These are phyloP conservation scores for Crambe crambe DNA, from an alignment of 37 sponge, comb jelly and placozoan species.

Conservation along the genomic window DNA sequence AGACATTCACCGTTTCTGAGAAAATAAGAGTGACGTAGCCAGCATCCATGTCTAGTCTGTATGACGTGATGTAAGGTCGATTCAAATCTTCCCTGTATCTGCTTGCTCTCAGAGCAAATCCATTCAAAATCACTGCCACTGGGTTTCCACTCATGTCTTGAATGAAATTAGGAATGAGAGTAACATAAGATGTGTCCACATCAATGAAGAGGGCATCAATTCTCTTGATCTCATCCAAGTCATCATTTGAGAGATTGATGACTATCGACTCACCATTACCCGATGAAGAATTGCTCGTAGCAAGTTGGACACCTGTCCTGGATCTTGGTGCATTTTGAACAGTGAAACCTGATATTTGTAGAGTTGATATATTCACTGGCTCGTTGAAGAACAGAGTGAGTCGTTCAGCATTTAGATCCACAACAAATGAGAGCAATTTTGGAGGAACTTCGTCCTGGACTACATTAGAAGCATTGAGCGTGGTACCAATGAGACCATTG, in stretches of 20 bases:
- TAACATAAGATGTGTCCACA: conserved; percentile 64
- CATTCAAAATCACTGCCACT: conserved; percentile 63
- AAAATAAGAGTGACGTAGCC: conserved; percentile 64
- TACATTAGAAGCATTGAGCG: conserved; percentile 26
- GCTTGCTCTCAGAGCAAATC: conserved; percentile 55
- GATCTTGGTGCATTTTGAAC: conserved; percentile 79
- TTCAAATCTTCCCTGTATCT: conserved; percentile 50
- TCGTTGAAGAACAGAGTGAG: conserved; percentile 78
- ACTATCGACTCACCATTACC: conserved; percentile 61
- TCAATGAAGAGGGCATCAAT: conserved; percentile 64
- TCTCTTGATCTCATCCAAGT: conserved; percentile 86
- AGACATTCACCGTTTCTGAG: conserved; percentile 83
- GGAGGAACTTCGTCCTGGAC: conserved; percentile 64
- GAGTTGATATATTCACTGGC: conserved; percentile 67
- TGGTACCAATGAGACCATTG: conserved; percentile 48
- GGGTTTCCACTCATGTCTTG: conserved; percentile 80
- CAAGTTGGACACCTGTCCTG: conserved; percentile 71
- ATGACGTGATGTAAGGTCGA: conserved; percentile 52
- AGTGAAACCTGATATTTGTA: conserved; percentile 51
- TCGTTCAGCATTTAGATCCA: conserved; percentile 73
- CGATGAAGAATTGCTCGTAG: conserved; percentile 48
- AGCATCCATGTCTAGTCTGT: conserved; percentile 69
- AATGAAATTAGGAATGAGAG: conserved; percentile 53
- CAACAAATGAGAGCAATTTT: conserved; percentile 44
- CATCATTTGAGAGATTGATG: conserved; percentile 58